Evolutionary conservation across 2,113 vertebrate genomes (phyloP).

Genomic region (Chionomys nivalis): DNA sequence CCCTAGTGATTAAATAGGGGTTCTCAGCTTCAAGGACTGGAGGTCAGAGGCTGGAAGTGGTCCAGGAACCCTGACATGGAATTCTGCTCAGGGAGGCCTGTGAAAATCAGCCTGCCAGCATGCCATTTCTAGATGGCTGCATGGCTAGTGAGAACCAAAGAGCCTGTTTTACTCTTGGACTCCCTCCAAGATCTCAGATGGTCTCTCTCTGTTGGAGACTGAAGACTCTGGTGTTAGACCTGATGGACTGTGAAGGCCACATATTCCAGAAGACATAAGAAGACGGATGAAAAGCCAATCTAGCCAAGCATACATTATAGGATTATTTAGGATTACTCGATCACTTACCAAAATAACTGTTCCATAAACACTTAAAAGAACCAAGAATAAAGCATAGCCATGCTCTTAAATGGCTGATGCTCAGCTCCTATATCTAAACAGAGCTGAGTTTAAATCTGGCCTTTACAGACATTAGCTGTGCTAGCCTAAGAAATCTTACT

Average conservation of each 20-base stretch:
- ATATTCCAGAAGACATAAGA: neutral
- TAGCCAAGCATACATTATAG: neutral
- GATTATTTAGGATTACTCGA: constrained; percentile 13
- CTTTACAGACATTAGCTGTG: neutral
- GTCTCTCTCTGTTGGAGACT: neutral
- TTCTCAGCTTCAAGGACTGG: neutral
- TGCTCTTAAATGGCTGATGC: neutral
- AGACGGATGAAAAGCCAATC: neutral
- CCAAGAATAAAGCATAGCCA: neutral
- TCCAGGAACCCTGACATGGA: neutral
- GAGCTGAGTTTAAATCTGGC: neutral
- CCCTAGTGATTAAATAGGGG: neutral
- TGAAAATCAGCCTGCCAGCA: neutral
- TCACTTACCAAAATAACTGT: neutral
- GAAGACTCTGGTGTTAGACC: neutral
- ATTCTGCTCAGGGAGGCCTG: neutral
- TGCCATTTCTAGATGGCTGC: neutral
- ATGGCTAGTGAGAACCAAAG: neutral
- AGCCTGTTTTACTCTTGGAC: neutral
- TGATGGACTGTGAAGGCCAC: neutral
- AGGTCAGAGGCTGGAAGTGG: neutral
- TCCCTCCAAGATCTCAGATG: neutral
- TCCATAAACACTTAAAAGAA: neutral
- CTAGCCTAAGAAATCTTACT: neutral
- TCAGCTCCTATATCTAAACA: neutral